Conservation (phyloP, 1,140 invertebrate genomes). For the Fopius arisanus region DNA sequence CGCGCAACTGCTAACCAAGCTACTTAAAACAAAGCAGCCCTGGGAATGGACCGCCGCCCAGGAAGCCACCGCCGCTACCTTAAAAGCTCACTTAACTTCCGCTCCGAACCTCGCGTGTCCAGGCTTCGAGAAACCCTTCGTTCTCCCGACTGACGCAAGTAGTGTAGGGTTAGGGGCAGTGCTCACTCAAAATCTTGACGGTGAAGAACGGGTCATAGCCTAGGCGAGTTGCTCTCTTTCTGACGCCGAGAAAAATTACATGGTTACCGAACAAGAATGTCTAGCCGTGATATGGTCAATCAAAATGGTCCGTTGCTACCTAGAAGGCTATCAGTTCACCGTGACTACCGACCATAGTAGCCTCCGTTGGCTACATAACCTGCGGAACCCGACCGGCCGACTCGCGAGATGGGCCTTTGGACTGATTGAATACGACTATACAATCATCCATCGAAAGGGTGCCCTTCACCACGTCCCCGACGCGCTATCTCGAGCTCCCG, state of each 20-base stretch:
- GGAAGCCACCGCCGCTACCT: conserved; percentile 15
- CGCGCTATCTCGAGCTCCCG: too few species aligned
- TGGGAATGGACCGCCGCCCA: conserved; percentile 30
- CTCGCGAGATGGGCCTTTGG: too few species aligned
- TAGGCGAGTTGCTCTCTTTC: conserved; percentile 49
- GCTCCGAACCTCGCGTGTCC: conserved; percentile 36
- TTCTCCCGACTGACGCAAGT: conserved; percentile 34
- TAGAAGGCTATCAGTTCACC: conserved; percentile 58
- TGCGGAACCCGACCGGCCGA: too few species aligned
- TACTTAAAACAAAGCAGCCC: conserved; percentile 26
- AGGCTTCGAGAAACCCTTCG: conserved; percentile 37
- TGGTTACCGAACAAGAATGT: conserved; percentile 26
- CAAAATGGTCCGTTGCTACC: conserved; percentile 54
- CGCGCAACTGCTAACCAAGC: conserved; percentile 36
- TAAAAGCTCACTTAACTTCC: conserved; percentile 33
- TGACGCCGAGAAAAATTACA: conserved; percentile 56
- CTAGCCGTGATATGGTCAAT: conserved; percentile 25
- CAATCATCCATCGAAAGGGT: too few species aligned
- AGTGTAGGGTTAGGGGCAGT: conserved; percentile 40
- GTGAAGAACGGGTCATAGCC: conserved; percentile 45
- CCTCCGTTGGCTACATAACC: conserved; percentile 57
- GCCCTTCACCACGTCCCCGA: too few species aligned
- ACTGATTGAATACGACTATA: too few species aligned
- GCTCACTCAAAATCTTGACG: conserved; percentile 38
- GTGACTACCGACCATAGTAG: conserved; percentile 63